Evolutionary conservation across 2,797 vertebrate genomes (phyloP), one percentile per base, ranked within the genome.

Genomic region (Emys orbicularis): DNA sequence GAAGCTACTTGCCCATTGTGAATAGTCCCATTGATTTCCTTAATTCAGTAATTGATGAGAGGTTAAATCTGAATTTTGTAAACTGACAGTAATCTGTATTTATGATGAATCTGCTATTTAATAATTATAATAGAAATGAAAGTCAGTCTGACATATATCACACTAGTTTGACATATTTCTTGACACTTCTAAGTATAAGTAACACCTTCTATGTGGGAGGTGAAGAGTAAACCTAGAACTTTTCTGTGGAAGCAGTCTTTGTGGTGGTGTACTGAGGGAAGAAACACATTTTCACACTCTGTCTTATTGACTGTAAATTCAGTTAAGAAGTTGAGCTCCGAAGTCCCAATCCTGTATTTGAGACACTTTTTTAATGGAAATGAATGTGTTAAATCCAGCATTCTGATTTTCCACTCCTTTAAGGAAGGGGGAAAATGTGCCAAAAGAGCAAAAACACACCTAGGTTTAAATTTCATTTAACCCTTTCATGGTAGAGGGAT

Each of bases 221-320:
- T 94, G 95, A 94, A 87, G 87, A 97, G 72, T 95, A 97, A 97
- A 97, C 90, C 94, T 95, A 49, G 96, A 96, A 92, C 82, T 94
- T 92, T 87, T 83, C 50, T 92, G 91, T 86, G 81, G 82, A 95
- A 93, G 81, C 87, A 76, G 81, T 53, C 72, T 59, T 90, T 82
- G 6, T 68, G 81, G 88, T 81, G 80, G 61, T 87, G 11, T 9
- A 34, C 83, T 68, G 93, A 87, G 92, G 94, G 4, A 90, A 92
- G 92, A 87, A 27, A 76, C 27, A 21, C 88, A 49, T 88, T 90
- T 90, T 85, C 68, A 29, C 81, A 80, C 53, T 68, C 27, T 59
- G 41, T 31, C 79, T 44, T 57, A 5, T 0, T 8, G 54, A 52
- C 23, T 8, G 21, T 87, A 61, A 57, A 47, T 80, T 94, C 84